Base-by-base conservation (phyloP, 2,113 vertebrate genomes). In the Strix aluco region DNA sequence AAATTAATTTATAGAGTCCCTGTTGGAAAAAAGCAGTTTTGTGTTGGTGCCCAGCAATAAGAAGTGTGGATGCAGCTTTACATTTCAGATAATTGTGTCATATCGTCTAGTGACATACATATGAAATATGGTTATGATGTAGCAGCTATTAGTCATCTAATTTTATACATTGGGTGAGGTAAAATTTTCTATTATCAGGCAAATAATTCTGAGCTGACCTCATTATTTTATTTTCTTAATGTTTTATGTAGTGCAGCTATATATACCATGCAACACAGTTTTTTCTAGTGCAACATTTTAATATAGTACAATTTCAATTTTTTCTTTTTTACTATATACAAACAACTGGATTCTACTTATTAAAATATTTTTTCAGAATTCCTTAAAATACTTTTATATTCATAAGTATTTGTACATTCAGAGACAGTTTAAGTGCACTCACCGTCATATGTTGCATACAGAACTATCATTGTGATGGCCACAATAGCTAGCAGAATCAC, bases 371-470 rank as follows among this genome's bases (percentile, higher is more conserved):
- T 62, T 52, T 38, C 0, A 3, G 57, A 21, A 49, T 72, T 67
- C 30, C 55, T 75, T 59, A 42, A 66, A n/a, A 29, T 44, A 29
- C 13, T 38, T 92, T 20, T 32, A 40, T 16, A 36, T 61, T 52
- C 27, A 4, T 27, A 44, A 3, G 4, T 19, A 72, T 67, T 34
- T 62, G 54, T 36, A 32, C 19, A 17, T 55, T 55, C 32, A 22
- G 3, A 42, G 30, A 29, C 36, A 71, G 23, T 16, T 32, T 16
- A 27, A 2, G 44, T 3, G 49, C 4, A 94, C 98, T 98, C 86
- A 95, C 98, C 98, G 2, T 98, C 98, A 6, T 99, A 99, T 0
- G 99, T 99, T 23, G 99, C 98, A 15, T 99, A 99, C 49, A 99
- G 98, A 19, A 98, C 97, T 52, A 98, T 98, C 97, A 99, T 99